Evolutionary conservation across 2,113 vertebrate species (phyloP).

Genomic region (Galeopterus variegatus): DNA sequence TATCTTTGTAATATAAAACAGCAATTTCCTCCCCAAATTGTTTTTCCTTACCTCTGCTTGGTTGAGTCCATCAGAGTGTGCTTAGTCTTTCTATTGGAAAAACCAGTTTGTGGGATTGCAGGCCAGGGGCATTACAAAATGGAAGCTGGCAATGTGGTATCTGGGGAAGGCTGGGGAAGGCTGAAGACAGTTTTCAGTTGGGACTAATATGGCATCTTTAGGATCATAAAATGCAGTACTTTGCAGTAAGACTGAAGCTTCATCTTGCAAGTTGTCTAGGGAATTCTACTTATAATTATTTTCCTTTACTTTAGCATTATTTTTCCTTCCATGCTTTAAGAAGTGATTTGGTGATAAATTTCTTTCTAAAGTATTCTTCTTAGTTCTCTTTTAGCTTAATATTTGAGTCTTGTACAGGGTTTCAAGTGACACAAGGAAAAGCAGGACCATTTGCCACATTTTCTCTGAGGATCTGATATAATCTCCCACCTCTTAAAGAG

Average conservation of each 20-base stretch:
- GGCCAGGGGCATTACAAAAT: not conserved
- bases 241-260: not conserved
- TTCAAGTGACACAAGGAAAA: constrained; percentile 18
- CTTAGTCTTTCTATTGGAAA: not conserved
- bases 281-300: constrained; percentile 23
- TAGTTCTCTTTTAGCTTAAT: constrained; percentile 7
- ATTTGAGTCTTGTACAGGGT: not conserved
- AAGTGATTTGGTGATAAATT: not conserved
- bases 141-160: not conserved
- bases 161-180: not conserved
- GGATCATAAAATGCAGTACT: not conserved
- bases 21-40: rapidly evolving
- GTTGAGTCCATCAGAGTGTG: not conserved
- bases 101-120: not conserved
- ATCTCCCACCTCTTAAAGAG: not conserved
- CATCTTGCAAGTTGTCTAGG: not conserved
- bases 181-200: not conserved
- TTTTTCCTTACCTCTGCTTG: constrained; percentile 38
- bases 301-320: not conserved
- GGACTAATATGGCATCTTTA: not conserved
- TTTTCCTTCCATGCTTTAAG: not conserved
- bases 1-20: constrained; percentile 19
- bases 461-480: constrained; percentile 10
- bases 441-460: not conserved
- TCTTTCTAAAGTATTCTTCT: not conserved